Evolutionary conservation across 2,888 invertebrate genomes (phyloP).

Genomic region (Petrolisthes cinctipes): DNA sequence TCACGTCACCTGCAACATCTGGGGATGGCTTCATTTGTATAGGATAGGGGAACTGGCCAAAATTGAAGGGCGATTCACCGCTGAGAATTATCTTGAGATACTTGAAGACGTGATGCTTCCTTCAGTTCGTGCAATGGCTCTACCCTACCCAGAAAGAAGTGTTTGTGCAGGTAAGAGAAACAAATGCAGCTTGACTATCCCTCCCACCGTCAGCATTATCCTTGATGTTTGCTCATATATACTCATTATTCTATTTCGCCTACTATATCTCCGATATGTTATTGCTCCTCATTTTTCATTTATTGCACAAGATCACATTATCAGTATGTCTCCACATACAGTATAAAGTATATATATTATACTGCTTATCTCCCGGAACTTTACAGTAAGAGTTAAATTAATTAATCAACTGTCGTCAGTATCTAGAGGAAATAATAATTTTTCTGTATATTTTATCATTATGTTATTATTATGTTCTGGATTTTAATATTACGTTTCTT

Average conservation of each 20-base stretch:
- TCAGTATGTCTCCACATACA: too few species aligned
- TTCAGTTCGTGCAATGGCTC: constrained; percentile 13
- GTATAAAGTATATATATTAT: too few species aligned
- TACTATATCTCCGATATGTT: neutral
- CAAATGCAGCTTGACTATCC: neutral
- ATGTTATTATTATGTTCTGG: neutral
- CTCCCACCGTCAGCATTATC: constrained; percentile 3
- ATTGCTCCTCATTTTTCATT: neutral
- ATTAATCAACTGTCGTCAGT: too few species aligned
- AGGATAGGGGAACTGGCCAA: neutral
- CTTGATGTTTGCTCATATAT: neutral
- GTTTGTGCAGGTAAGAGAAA: neutral
- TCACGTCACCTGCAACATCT: neutral
- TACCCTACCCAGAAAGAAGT: neutral
- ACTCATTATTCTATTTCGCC: neutral
- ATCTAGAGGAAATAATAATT: neutral
- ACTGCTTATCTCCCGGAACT: too few species aligned
- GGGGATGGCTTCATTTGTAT: constrained; percentile 7
- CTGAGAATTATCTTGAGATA: neutral
- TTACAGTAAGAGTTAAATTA: too few species aligned
- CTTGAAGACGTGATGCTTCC: constrained; percentile 9
- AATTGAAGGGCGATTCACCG: constrained; percentile 7
- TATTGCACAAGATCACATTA: neutral
- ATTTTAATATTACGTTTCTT: neutral
- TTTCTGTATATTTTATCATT: neutral